Evolutionary conservation across 2,113 vertebrate genomes (phyloP), one percentile per base, ranked within the genome.

Genomic region (Stegastes partitus): DNA sequence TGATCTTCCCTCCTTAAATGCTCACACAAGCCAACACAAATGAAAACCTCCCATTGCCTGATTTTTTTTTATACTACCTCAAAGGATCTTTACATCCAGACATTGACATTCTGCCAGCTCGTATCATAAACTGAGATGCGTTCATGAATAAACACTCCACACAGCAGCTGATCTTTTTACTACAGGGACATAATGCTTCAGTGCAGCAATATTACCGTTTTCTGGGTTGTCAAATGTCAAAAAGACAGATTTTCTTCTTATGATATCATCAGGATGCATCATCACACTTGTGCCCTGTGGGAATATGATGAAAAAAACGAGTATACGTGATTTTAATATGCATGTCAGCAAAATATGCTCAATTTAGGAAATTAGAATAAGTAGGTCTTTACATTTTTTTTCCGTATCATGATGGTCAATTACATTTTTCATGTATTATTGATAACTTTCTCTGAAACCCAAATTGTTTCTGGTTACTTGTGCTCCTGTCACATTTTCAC

Each of bases 101-200:
- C 14, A 7, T 5, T 65, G 65, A 80, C 44, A 7, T 54, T 37
- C 45, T 25, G 44, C 68, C 81, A 69, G 49, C 51, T 71, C 45
- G n/a, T 56, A 22, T 37, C 22, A 25, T 71, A 55, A 76, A 55
- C 22, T 16, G 47, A 58, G 57, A 65, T 19, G 50, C 54, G 11
- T 42, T 15, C 31, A 12, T 62, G 47, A 79, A 62, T 77, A 78
- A 80, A 72, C 66, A 23, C 66, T 23, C 2, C 42, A 49, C 15
- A 42, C 54, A 26, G 57, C 18, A 44, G 57, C 44, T 64, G 18
- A 64, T 31, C 10, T 53, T 65, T 68, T 59, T 19, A 51, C 39
- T 22, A 4, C 3, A 9, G n/a, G 11, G 42, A 59, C 53, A 19
- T 57, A 50, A 50, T 21, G 51, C 54, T 39, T 23, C 2, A 19